A percentile compares a stretch with the other conserved stretches of the same genome.
phyloP scores from a whole-genome alignment of 2,888 invertebrate genomes.

The Mesorhabditis sp. region DNA sequence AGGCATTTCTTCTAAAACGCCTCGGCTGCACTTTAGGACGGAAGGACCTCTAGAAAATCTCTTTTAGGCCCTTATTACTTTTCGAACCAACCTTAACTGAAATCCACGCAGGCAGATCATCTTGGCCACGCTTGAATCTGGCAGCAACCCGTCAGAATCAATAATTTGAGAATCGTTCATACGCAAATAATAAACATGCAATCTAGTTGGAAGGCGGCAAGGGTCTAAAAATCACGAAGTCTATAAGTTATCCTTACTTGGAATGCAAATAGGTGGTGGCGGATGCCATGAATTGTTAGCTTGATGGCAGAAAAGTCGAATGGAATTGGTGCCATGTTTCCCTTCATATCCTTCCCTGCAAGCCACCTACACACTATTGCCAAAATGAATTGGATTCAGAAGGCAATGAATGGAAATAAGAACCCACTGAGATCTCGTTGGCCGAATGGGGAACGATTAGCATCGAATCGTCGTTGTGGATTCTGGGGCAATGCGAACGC shows the following conservation, averaged over 20 bases:
- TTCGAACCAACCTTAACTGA: slow-evolving; percentile 19
- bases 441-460: not conserved
- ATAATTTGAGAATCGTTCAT: slow-evolving; percentile 43
- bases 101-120: slow-evolving; percentile 37
- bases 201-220: slow-evolving; percentile 48
- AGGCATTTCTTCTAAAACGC: slow-evolving; percentile 28
- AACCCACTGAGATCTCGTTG: not conserved
- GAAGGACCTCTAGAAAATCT: slow-evolving; percentile 26
- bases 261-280: slow-evolving; percentile 80
- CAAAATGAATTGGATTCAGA: not conserved
- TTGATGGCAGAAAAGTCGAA: not conserved
- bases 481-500: not conserved
- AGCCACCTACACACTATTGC: slow-evolving; percentile 32
- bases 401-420: not conserved
- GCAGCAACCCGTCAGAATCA: slow-evolving; percentile 46
- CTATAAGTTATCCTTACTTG: slow-evolving; percentile 63
- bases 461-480: not conserved
- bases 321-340: not conserved
- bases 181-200: slow-evolving; percentile 52
- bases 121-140: slow-evolving; percentile 39
- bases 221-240: slow-evolving; percentile 30
- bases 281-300: slow-evolving; percentile 84
- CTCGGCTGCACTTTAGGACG: slow-evolving; percentile 40
- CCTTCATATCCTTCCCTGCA: slow-evolving; percentile 45
- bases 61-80: not conserved